Base-by-base conservation (phyloP, 2,888 invertebrate genomes). In the Calliphora vomitoria region DNA sequence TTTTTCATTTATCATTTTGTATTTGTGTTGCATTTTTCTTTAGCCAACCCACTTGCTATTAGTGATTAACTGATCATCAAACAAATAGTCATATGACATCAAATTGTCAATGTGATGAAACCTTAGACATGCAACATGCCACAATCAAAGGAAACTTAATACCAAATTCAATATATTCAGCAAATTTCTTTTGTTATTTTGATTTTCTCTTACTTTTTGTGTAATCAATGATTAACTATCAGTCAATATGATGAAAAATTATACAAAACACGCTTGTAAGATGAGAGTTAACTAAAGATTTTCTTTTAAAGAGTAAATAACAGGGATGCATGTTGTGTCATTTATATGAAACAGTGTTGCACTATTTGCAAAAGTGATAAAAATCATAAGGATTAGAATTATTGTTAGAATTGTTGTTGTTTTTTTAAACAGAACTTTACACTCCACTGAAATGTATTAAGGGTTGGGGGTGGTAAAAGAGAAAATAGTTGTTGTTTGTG, bases 321-420 rank as follows among this genome's bases (percentile, higher is more conserved):
- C 15, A 50, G 79, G 82, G 82, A 64, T 69, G 86, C 3, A 66
- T 20, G 13, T 35, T 18, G 66, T 15, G 3, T 72, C 50, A 68
- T 44, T 62, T 62, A 25, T n/a, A n/a, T 55, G 47, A 38, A 58
- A 75, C 25, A 58, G 15, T 80, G 75, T 79, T 55, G 68, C 74
- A 79, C 64, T 79, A 71, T 80, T 82, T 86, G 55, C 79, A 1
- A 79, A 79, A 80, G 82, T 75, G 75, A 86, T 83, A 79, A 72
- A 82, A 80, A 82, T 86, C 79, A 64, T 75, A 25, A 64, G 55
- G 71, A 75, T 83, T 80, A 71, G 4, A 72, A 53, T 38, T 53
- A 15, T 50, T 76, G 10, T 79, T 31, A 5, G 38, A 38, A 2
- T 41, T 64, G 8, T 47, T 50, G 10, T 69, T 71, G n/a, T 71